A percentile compares a stretch with the other conserved stretches of the same genome.
phyloP scores from a whole-genome alignment of 1,140 invertebrate genomes.

The Homalodisca vitripennis region DNA sequence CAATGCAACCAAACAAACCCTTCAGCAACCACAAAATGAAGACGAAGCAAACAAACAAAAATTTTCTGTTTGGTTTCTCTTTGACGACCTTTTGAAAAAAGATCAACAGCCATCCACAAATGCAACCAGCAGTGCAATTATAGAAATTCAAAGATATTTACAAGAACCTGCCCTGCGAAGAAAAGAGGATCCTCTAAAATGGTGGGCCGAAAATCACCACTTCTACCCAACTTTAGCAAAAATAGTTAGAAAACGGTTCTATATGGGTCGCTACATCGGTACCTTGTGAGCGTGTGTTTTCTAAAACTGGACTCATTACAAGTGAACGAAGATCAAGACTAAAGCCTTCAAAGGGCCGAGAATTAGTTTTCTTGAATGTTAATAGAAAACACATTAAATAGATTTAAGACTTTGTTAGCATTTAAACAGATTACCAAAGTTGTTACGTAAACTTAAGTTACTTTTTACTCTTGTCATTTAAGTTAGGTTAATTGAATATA shows the following conservation, averaged over 20 bases:
- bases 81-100: background rate
- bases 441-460: too few relatives aligned
- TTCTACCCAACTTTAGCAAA: background rate
- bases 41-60: background rate
- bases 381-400: too few relatives aligned
- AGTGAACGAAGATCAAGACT: too few relatives aligned
- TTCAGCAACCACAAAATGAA: background rate
- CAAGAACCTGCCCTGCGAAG: background rate
- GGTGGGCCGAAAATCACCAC: background rate
- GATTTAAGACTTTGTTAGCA: too few relatives aligned
- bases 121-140: background rate
- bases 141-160: background rate
- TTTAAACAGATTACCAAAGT: too few relatives aligned
- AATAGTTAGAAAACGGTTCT: background rate
- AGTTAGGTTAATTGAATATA: too few relatives aligned
- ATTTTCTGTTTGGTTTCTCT: too few relatives aligned
- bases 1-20: background rate
- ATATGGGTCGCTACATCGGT: background rate
- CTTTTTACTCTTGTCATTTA: too few relatives aligned
- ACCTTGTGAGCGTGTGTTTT: conserved; percentile 1
- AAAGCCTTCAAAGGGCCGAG: too few relatives aligned
- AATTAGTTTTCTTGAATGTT: too few relatives aligned
- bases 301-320: background rate
- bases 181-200: background rate
- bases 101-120: background rate